Percentiles rank a stretch among this genome's conserved stretches.
Evolutionary conservation across 2,113 vertebrate species (phyloP).

Genomic region (Daboia siamensis): DNA sequence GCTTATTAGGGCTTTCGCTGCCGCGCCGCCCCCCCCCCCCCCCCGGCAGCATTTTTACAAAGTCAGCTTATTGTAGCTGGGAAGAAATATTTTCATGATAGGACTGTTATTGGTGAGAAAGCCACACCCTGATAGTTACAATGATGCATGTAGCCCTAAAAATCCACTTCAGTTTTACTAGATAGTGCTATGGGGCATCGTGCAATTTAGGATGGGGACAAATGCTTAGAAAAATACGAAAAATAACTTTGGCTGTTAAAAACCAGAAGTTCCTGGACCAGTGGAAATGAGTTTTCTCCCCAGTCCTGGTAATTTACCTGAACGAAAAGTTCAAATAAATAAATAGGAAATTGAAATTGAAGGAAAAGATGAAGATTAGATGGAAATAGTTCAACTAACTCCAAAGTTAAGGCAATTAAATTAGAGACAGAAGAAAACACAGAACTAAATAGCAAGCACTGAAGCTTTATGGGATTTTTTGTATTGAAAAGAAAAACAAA

Average conservation of each 20-base stretch:
- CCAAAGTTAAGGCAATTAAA: conserved; percentile 59
- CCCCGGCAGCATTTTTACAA: too few species aligned
- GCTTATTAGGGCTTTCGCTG: too few species aligned
- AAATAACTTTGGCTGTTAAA: conserved; percentile 38
- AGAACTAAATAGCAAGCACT: conserved; percentile 61
- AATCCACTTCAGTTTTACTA: conserved; percentile 66
- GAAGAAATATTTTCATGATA: conserved; percentile 53
- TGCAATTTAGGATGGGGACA: conserved; percentile 63
- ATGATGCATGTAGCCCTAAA: conserved; percentile 64
- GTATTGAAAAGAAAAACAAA: conserved; percentile 46
- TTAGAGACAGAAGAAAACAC: conserved; percentile 61
- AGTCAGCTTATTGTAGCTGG: too few species aligned
- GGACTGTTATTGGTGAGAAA: conserved; percentile 58
- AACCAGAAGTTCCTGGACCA: conserved; percentile 43
- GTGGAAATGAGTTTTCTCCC: conserved; percentile 47
- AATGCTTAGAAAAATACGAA: conserved; percentile 59
- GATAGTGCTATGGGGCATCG: conserved; percentile 63
- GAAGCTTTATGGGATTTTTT: conserved; percentile 60
- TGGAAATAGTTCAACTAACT: conserved; percentile 68
- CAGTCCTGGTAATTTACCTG: conserved; percentile 35
- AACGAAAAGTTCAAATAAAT: conserved; percentile 67
- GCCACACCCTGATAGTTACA: conserved; percentile 59
- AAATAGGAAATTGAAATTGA: conserved; percentile 53
- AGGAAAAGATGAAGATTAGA: conserved; percentile 58
- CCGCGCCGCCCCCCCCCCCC: too few species aligned